A percentile compares a stretch with the other conserved stretches of the same genome.
These are phyloP conservation scores for Eunapius fragilis DNA, from an alignment of 37 sponge, comb jelly and placozoan genomes.

Conservation along the genomic window DNA sequence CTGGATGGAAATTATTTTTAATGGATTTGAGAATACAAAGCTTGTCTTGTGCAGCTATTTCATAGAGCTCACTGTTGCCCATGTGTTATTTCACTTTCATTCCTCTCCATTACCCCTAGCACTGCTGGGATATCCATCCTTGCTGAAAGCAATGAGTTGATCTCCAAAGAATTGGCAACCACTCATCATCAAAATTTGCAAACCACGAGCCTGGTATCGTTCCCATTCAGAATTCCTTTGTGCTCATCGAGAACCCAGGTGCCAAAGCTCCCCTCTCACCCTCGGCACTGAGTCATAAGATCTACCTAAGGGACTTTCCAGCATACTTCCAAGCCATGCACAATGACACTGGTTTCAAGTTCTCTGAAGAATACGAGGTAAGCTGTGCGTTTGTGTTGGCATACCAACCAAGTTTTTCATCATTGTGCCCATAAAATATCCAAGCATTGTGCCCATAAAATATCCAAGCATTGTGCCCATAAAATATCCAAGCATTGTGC, in stretches of 20 bases:
- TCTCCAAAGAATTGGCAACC: background rate
- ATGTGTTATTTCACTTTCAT: no score
- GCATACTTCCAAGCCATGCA: conserved; percentile 55
- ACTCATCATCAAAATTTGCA: background rate
- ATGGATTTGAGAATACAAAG: no score
- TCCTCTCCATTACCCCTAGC: no score
- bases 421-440: no score
- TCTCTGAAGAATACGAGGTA: conserved; percentile 90
- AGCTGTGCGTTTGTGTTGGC: background rate
- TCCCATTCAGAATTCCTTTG: background rate
- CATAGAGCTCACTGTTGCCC: no score
- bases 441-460: no score
- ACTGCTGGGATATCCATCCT: no score
- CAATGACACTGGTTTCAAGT: conserved; percentile 73
- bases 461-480: no score
- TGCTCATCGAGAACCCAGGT: background rate
- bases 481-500: no score
- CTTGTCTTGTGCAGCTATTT: no score
- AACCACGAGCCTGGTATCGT: background rate
- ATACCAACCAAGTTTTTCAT: no score
- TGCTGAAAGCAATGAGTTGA: background rate
- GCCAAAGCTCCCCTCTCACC: background rate
- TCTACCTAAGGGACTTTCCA: conserved; percentile 50
- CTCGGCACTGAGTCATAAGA: background rate
- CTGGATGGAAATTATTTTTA: no score